Evolutionary conservation across 2,888 invertebrate genomes (phyloP).

Genomic region (Lithophane socia): DNA sequence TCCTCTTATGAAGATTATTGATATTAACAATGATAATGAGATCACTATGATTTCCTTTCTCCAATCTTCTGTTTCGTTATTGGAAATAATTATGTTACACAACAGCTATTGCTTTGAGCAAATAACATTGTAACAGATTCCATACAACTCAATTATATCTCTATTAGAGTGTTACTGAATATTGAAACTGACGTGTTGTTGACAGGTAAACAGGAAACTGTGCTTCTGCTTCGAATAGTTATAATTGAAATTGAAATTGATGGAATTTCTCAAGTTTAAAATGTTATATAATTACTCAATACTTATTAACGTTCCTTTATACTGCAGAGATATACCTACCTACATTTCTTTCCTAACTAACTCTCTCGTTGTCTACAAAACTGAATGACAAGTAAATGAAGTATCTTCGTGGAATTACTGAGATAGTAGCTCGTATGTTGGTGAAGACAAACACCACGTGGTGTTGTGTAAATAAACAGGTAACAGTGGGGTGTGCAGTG

Average conservation of each 20-base stretch:
- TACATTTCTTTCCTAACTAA: background rate
- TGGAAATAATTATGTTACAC: constrained; percentile 22
- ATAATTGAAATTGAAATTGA: background rate
- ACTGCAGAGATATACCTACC: background rate
- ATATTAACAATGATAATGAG: constrained; percentile 27
- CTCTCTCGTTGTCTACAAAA: background rate
- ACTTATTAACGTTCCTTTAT: too few species aligned
- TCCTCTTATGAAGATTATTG: constrained; percentile 21
- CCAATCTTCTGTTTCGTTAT: constrained; percentile 10
- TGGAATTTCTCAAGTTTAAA: background rate
- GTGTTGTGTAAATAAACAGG: constrained; percentile 53
- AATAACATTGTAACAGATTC: background rate
- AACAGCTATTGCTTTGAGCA: constrained; percentile 32
- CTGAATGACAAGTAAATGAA: background rate
- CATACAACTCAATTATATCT: background rate
- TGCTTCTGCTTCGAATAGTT: background rate
- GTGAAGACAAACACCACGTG: constrained; percentile 55
- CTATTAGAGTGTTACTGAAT: background rate
- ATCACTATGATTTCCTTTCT: constrained; percentile 28
- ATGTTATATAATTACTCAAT: background rate
- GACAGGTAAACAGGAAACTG: background rate
- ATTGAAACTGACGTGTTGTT: background rate
- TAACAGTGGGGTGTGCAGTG: constrained; percentile 22
- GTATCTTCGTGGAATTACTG: constrained; percentile 1
- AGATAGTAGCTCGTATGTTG: constrained; percentile 8